phyloP scores from a whole-genome alignment of 92 coral and sea anemone species.

The Pocillopora grandis region DNA sequence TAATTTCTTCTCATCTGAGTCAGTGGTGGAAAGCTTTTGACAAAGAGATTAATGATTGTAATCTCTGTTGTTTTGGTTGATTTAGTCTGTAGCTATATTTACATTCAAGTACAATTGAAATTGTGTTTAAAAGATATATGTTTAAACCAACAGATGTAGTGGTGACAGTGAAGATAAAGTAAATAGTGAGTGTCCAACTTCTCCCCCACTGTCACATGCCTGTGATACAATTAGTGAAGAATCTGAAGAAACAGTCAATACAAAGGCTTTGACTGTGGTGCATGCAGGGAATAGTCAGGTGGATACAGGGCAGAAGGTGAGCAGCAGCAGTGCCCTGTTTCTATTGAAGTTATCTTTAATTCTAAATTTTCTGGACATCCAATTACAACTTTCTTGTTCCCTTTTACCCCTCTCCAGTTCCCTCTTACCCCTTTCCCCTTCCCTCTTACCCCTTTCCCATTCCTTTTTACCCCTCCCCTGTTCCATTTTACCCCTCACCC shows the following conservation, averaged over 20 bases:
- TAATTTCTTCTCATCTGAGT: background rate
- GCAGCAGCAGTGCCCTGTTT: too few species aligned
- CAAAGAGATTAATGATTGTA: background rate
- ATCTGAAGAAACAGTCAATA: constrained; percentile 13
- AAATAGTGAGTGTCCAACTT: background rate
- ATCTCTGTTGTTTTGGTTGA: background rate
- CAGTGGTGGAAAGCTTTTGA: background rate
- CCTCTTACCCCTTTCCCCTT: too few species aligned
- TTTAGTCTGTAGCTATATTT: too few species aligned
- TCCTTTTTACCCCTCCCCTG: too few species aligned
- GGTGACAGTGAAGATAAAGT: background rate
- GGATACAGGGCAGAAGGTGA: background rate
- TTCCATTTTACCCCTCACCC: too few species aligned
- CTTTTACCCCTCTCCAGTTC: too few species aligned
- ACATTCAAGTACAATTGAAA: too few species aligned
- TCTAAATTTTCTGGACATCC: background rate
- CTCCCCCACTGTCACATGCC: constrained; percentile 13
- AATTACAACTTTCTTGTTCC: too few species aligned
- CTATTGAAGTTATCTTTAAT: background rate
- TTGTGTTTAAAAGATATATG: too few species aligned
- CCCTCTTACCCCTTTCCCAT: too few species aligned
- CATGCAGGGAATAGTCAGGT: background rate
- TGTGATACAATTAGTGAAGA: constrained; percentile 42
- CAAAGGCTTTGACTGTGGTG: background rate
- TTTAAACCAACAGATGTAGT: constrained; percentile 8